phyloP scores from a whole-genome alignment of 2,888 invertebrate genomes.

The Sturmia bella region DNA sequence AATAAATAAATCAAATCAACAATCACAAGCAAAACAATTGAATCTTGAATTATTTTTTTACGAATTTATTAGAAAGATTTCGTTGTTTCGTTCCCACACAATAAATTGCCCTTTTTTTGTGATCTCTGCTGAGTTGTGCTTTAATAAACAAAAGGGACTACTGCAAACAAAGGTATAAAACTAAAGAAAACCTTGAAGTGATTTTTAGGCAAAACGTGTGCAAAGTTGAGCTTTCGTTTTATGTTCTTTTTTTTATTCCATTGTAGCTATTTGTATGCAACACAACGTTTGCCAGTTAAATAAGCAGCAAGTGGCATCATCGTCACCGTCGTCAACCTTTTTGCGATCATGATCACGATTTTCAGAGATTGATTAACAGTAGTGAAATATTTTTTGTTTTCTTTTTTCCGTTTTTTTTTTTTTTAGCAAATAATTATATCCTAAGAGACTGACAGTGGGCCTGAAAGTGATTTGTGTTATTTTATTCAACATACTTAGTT shows the following conservation, averaged over 20 bases:
- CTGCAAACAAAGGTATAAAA: slow-evolving; percentile 33
- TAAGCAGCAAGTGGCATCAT: slow-evolving; percentile 62
- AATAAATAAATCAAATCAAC: slow-evolving; percentile 54
- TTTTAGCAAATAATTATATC: slow-evolving; percentile 56
- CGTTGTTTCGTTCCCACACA: slow-evolving; percentile 65
- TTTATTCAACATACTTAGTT: too few relatives aligned
- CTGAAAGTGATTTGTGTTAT: not conserved
- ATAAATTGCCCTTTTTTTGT: slow-evolving; percentile 54
- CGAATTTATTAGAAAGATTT: slow-evolving; percentile 61
- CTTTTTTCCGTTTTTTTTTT: slow-evolving; percentile 20
- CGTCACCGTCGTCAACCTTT: slow-evolving; percentile 43
- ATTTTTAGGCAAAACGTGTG: slow-evolving; percentile 35
- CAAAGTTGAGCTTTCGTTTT: slow-evolving; percentile 42
- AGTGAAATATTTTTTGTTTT: slow-evolving; percentile 38
- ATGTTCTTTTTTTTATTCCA: slow-evolving; percentile 7
- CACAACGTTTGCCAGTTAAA: slow-evolving; percentile 24
- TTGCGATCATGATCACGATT: slow-evolving; percentile 64
- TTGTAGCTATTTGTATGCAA: slow-evolving; percentile 12
- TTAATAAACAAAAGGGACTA: slow-evolving; percentile 52
- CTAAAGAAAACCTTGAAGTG: slow-evolving; percentile 27
- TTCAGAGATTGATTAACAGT: slow-evolving; percentile 57
- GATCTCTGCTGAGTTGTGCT: slow-evolving; percentile 48
- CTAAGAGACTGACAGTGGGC: slow-evolving; percentile 36
- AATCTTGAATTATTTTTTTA: slow-evolving; percentile 17
- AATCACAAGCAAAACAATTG: slow-evolving; percentile 51